phyloP scores from a whole-genome alignment of 2,113 vertebrate species.

The Nematolebias whitei region DNA sequence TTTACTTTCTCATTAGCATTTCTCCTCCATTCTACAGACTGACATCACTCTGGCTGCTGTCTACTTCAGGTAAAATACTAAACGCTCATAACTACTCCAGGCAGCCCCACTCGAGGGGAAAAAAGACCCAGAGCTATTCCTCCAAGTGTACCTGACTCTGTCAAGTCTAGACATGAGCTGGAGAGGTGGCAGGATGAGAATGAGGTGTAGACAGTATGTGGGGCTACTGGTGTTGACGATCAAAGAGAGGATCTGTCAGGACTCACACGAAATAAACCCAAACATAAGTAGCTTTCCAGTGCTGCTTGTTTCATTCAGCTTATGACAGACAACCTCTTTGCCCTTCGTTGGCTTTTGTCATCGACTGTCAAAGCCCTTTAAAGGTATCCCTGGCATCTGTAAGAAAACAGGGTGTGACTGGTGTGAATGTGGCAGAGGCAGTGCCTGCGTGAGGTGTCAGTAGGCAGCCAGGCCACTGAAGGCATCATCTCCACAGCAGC shows the following conservation, averaged over 20 bases:
- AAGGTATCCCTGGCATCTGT: constrained; percentile 41
- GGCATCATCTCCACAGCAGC: constrained; percentile 47
- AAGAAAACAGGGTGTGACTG: constrained; percentile 47
- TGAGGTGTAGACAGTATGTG: constrained; percentile 23
- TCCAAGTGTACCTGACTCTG: constrained; percentile 41
- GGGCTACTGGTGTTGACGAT: constrained; percentile 32
- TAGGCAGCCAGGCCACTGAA: constrained; percentile 32
- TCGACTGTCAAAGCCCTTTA: constrained; percentile 37
- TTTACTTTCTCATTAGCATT: not conserved
- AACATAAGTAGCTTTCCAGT: constrained; percentile 31
- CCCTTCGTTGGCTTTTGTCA: constrained; percentile 38
- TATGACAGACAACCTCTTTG: constrained; percentile 1
- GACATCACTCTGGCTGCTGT: not conserved
- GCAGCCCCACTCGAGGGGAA: not conserved
- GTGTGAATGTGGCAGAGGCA: constrained; percentile 36
- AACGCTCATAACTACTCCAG: not conserved
- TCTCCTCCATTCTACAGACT: not conserved
- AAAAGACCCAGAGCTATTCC: not conserved
- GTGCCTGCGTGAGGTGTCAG: constrained; percentile 55
- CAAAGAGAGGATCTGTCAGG: constrained; percentile 41
- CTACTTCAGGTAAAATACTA: not conserved
- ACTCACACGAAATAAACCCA: constrained; percentile 34
- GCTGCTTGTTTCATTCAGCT: constrained; percentile 28
- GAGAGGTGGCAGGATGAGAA: constrained; percentile 31
- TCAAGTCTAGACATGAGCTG: constrained; percentile 61